Base-by-base conservation (phyloP, 2,888 invertebrate species). In the Macropis europaea region DNA sequence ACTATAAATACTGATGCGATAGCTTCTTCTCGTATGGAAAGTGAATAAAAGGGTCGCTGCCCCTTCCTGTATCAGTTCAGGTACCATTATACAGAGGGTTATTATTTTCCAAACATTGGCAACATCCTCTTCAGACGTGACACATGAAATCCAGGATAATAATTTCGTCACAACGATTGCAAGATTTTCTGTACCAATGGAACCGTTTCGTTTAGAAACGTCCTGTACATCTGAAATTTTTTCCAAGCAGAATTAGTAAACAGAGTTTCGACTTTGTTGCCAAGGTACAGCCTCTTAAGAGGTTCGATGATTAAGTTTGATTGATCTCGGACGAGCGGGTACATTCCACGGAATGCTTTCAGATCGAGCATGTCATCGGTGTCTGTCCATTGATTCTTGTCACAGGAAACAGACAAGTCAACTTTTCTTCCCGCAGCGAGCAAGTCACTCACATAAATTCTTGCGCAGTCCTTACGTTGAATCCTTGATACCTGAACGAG, bases 361-460 rank as follows among this genome's bases (percentile, higher is more conserved):
- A 19, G 50, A 67, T 57, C n/a, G 69, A 38, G 68, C 68, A 56
- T 68, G 68, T 68, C 68, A 68, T 68, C 67, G 57, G 38, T 30
- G 69, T 67, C 68, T 67, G 45, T 69, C 69, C 69, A 67, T 69
- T 69, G 69, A 57, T 69, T 69, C 69, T 50, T 67, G 69, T 69
- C 69, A 50, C 50, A 19, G 57, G 43, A 67, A 68, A 36, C 67
- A 52, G 69, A 67, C 69, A 67, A 69, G 68, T 57, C 69, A 38
- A 69, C 68, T 69, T 52, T 69, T 57, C 69, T 67, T 69, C 69
- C 2, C n/a, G 30, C 15, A 45, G 22, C 52, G 52, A 67, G 57
- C 69, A 47, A 69, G 68, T 69, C 69, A 45, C 50, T 67, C 68
- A 30, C 67, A 68, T 66, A 68, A 68, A 68, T 69, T 69, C 68